These are phyloP conservation scores for Pollenia amentaria DNA, from an alignment of 2,888 invertebrate genomes.

Conservation along the genomic window DNA sequence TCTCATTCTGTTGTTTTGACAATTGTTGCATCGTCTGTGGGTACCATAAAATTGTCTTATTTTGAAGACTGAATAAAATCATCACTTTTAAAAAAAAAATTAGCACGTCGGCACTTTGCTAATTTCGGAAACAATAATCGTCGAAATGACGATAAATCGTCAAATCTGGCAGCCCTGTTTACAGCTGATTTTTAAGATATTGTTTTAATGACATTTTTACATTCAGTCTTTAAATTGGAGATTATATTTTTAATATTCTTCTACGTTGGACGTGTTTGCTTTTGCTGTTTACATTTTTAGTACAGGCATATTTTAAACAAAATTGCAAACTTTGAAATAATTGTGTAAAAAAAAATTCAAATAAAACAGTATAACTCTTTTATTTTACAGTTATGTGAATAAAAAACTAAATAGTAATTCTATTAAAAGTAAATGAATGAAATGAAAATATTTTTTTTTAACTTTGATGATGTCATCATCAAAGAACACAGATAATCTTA, in stretches of 20 bases:
- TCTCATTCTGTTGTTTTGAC: too few relatives aligned
- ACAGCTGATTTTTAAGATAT: slow-evolving; percentile 23
- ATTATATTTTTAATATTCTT: slow-evolving; percentile 34
- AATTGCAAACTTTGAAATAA: not conserved
- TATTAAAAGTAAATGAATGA: not conserved
- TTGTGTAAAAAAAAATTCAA: not conserved
- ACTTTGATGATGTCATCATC: slow-evolving; percentile 63
- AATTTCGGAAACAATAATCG: too few relatives aligned
- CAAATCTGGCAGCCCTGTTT: too few relatives aligned
- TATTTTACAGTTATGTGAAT: not conserved
- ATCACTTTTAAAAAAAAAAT: too few relatives aligned
- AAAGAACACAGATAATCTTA: slow-evolving; percentile 34
- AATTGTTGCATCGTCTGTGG: too few relatives aligned
- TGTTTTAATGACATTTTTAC: slow-evolving; percentile 40
- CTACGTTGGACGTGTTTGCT: not conserved
- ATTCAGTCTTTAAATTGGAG: not conserved
- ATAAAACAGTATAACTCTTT: slow-evolving; percentile 2
- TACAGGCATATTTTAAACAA: not conserved
- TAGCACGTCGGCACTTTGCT: too few relatives aligned
- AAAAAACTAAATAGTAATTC: not conserved
- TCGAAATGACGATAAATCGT: too few relatives aligned
- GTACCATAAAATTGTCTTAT: too few relatives aligned
- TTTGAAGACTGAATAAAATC: too few relatives aligned
- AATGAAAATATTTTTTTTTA: not conserved
- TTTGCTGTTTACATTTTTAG: slow-evolving; percentile 9